Evolutionary conservation across 2,888 invertebrate species (phyloP).

Genomic region (Pegoplata infirma): DNA sequence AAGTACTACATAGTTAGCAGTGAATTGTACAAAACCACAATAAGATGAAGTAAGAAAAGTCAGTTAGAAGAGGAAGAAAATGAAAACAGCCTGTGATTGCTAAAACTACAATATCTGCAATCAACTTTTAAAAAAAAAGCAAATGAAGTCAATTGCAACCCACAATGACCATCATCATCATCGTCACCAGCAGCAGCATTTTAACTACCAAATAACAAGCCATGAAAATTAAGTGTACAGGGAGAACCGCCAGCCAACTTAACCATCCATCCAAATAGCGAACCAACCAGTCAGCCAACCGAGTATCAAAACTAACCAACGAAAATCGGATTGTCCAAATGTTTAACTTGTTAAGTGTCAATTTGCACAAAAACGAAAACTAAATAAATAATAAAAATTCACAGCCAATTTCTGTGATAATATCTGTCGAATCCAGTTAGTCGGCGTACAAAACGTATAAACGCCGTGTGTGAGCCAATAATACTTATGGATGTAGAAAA

Average conservation of each 20-base stretch:
- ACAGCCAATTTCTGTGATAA: constrained; percentile 53
- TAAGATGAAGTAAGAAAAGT: constrained; percentile 15
- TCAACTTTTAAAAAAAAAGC: constrained; percentile 33
- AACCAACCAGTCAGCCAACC: too few relatives aligned
- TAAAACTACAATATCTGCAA: constrained; percentile 45
- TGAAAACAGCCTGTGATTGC: constrained; percentile 30
- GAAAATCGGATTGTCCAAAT: constrained; percentile 36
- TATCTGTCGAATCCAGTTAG: constrained; percentile 37
- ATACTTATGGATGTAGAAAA: not conserved
- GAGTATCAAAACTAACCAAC: not conserved
- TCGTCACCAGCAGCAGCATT: constrained; percentile 11
- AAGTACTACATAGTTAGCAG: not conserved
- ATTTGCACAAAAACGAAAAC: constrained; percentile 46
- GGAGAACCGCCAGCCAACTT: constrained; percentile 14
- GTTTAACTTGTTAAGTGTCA: constrained; percentile 58
- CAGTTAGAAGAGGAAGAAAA: constrained; percentile 8
- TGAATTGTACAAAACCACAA: constrained; percentile 30
- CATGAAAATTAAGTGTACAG: constrained; percentile 34
- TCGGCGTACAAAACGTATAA: constrained; percentile 1
- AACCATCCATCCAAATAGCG: not conserved
- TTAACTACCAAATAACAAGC: not conserved
- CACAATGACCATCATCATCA: constrained; percentile 26
- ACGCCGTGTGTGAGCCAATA: constrained; percentile 44
- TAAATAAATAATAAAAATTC: constrained; percentile 60
- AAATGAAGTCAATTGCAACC: constrained; percentile 47